Evolutionary conservation across 2,113 vertebrate genomes (phyloP).

Genomic region (Ornithorhynchus anatinus): DNA sequence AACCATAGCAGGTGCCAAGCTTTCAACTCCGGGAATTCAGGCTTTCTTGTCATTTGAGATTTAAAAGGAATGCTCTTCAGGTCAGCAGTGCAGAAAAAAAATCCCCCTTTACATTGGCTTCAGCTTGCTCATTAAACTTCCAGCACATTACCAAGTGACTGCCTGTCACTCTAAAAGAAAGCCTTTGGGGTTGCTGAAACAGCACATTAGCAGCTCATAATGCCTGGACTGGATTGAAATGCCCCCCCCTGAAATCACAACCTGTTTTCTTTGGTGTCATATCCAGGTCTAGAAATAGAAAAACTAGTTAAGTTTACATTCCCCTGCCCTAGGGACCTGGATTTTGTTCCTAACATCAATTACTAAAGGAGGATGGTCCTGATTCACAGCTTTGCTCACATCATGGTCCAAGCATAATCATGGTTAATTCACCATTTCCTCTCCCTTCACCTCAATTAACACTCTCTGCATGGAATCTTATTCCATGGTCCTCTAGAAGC

Average conservation of each 20-base stretch:
- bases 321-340: background rate
- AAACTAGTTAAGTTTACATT: constrained; percentile 15
- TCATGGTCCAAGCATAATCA: background rate
- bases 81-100: background rate
- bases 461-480: constrained; percentile 5
- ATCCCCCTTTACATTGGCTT: constrained; percentile 18
- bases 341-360: background rate
- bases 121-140: constrained; percentile 27
- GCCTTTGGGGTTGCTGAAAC: constrained; percentile 25
- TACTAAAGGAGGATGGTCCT: constrained; percentile 7
- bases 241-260: background rate
- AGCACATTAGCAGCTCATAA: constrained; percentile 43
- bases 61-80: constrained; percentile 1
- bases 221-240: constrained; percentile 35
- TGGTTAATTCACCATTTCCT: constrained; percentile 5
- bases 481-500: background rate
- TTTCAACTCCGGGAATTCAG: constrained; percentile 4
- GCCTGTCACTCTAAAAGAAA: constrained; percentile 19
- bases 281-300: background rate
- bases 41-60: constrained; percentile 7
- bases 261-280: constrained; percentile 22
- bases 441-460: constrained; percentile 8
- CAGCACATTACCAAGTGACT: constrained; percentile 6
- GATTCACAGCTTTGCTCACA: background rate
- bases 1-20: background rate